Conservation (phyloP, 2,888 invertebrate species). For the Caenorhabditis zanzibari region DNA sequence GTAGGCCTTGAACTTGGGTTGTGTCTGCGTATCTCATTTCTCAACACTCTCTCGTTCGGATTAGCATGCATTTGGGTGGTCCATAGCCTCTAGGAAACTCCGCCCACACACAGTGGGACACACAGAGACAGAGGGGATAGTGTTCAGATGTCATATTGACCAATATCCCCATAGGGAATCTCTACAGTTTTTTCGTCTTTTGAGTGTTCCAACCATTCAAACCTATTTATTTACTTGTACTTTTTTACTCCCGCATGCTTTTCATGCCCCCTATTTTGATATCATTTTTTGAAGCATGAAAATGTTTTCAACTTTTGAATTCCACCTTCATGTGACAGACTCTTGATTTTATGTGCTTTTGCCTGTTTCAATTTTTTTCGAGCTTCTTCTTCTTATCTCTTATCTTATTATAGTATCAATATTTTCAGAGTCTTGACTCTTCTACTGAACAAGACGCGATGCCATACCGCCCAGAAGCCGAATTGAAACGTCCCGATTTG, state of each 20-base stretch:
- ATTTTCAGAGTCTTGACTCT: slow-evolving; percentile 13
- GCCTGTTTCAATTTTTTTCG: background rate
- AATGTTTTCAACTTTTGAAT: slow-evolving; percentile 28
- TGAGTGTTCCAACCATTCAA: slow-evolving; percentile 8
- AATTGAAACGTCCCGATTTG: slow-evolving; percentile 75
- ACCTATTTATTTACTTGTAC: slow-evolving; percentile 37
- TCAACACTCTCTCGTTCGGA: background rate
- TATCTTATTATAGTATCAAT: background rate
- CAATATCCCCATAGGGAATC: background rate
- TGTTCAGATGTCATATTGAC: background rate
- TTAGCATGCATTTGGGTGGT: slow-evolving; percentile 25
- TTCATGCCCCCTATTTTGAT: slow-evolving; percentile 42
- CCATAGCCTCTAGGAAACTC: background rate
- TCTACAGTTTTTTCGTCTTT: slow-evolving; percentile 5
- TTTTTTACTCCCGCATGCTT: slow-evolving; percentile 44
- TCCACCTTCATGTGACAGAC: background rate
- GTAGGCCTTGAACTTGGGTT: background rate
- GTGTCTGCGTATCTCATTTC: background rate
- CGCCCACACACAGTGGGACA: background rate
- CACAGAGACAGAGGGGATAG: background rate
- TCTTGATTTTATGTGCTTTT: no score
- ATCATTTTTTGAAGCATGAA: slow-evolving; percentile 24
- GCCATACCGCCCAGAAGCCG: slow-evolving; percentile 77
- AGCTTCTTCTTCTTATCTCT: slow-evolving; percentile 10
- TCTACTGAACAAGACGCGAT: slow-evolving; percentile 45